Percentiles rank a stretch among this genome's conserved stretches.
Evolutionary conservation across 1,140 invertebrate species (phyloP).

Genomic region (Bombyx mandarina): DNA sequence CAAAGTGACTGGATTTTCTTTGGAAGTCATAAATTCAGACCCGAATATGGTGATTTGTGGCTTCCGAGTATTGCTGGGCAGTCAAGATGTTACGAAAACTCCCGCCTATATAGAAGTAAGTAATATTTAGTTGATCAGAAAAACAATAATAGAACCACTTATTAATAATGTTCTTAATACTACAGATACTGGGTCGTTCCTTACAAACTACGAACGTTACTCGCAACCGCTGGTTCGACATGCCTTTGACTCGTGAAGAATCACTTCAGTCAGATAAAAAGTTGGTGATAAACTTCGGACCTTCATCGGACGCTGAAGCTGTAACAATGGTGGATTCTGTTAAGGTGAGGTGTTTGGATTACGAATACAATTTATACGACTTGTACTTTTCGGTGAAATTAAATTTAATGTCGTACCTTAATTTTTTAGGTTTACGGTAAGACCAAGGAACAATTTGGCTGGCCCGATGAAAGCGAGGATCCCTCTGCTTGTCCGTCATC

Average conservation of each 20-base stretch:
- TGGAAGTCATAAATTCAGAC: conserved; percentile 93
- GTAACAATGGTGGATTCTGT: conserved; percentile 95
- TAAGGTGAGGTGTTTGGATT: conserved; percentile 73
- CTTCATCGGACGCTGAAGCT: conserved; percentile 89
- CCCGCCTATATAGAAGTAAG: conserved; percentile 86
- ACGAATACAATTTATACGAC: background rate
- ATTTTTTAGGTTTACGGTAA: conserved; percentile 82
- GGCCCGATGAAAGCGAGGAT: conserved; percentile 96
- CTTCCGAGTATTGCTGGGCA: conserved; percentile 87
- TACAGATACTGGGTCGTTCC: conserved; percentile 85
- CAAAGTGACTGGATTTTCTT: conserved; percentile 88
- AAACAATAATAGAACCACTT: too few species aligned
- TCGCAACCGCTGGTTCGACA: conserved; percentile 93
- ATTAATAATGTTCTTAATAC: conserved; percentile 11
- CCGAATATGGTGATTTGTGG: conserved; percentile 90
- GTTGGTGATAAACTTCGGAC: conserved; percentile 89
- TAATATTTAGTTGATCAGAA: too few species aligned
- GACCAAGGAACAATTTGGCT: conserved; percentile 95
- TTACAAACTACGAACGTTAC: conserved; percentile 79
- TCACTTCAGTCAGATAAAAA: conserved; percentile 95
- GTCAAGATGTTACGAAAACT: conserved; percentile 86
- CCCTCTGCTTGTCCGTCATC: conserved; percentile 74
- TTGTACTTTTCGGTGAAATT: background rate
- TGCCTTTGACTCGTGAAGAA: conserved; percentile 95
- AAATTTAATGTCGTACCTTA: background rate